Percentiles rank a stretch among this genome's conserved stretches.
These are phyloP conservation scores for Tapirus terrestris DNA, from an alignment of 2,113 vertebrate species.

Conservation along the genomic window DNA sequence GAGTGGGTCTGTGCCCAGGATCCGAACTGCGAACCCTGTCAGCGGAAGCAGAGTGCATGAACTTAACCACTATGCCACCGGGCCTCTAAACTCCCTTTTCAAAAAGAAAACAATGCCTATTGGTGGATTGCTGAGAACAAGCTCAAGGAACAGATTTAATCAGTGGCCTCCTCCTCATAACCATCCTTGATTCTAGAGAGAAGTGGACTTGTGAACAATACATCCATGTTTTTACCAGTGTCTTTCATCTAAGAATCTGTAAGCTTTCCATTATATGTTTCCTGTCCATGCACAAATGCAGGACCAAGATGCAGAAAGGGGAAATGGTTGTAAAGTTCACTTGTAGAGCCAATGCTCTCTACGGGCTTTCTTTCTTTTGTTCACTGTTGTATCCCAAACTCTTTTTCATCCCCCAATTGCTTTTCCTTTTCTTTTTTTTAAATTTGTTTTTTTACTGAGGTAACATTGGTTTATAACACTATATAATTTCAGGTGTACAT, in stretches of 20 bases:
- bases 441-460: too few species aligned
- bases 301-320: neutral
- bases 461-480: too few species aligned
- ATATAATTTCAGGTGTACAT: too few species aligned
- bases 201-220: neutral
- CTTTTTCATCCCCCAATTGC: too few species aligned
- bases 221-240: neutral
- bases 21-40: too few species aligned
- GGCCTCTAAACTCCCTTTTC: too few species aligned
- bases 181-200: constrained; percentile 1
- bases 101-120: neutral
- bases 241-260: neutral
- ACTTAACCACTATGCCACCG: too few species aligned
- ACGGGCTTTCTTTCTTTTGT: neutral
- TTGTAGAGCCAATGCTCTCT: neutral
- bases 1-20: too few species aligned
- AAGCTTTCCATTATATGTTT: neutral
- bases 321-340: neutral
- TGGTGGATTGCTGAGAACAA: neutral
- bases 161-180: neutral
- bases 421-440: too few species aligned
- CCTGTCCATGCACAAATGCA: neutral
- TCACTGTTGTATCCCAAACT: neutral
- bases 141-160: neutral
- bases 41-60: too few species aligned